A percentile compares a stretch with the other conserved stretches of the same genome.
These are phyloP conservation scores for Vireo altiloquus DNA, from an alignment of 2,113 vertebrate genomes.

Conservation along the genomic window DNA sequence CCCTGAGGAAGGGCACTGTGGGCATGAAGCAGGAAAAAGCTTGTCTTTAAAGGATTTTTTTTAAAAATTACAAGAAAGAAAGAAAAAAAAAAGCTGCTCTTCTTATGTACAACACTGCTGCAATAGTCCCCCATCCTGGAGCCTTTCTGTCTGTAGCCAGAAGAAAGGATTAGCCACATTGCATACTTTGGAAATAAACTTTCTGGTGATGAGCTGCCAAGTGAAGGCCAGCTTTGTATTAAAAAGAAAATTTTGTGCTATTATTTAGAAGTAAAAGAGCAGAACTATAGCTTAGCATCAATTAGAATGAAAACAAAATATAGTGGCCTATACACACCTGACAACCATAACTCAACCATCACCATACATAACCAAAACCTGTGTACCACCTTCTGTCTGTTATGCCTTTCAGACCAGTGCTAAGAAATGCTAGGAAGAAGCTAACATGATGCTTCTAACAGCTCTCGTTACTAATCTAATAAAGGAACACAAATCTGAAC, in stretches of 20 bases:
- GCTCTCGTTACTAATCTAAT: neutral
- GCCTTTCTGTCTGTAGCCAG: neutral
- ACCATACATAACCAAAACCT: neutral
- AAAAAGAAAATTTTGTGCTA: neutral
- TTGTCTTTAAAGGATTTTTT: neutral
- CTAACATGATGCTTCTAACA: neutral
- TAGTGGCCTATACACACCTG: neutral
- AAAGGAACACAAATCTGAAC: neutral
- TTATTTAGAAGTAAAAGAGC: neutral
- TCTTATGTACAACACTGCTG: rapidly evolving
- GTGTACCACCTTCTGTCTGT: neutral
- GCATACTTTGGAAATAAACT: neutral
- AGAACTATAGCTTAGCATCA: neutral
- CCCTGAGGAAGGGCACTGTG: neutral
- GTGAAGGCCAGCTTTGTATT: neutral
- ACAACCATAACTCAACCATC: neutral
- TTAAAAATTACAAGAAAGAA: rapidly evolving
- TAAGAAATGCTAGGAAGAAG: neutral
- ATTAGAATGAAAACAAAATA: neutral
- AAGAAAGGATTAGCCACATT: neutral
- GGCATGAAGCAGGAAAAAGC: neutral
- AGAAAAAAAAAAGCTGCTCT: neutral
- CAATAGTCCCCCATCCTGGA: neutral
- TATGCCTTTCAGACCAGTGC: rapidly evolving
- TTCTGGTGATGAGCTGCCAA: neutral